Conservation (phyloP, 2,888 invertebrate species). For the Pseudococcus viburni region DNA sequence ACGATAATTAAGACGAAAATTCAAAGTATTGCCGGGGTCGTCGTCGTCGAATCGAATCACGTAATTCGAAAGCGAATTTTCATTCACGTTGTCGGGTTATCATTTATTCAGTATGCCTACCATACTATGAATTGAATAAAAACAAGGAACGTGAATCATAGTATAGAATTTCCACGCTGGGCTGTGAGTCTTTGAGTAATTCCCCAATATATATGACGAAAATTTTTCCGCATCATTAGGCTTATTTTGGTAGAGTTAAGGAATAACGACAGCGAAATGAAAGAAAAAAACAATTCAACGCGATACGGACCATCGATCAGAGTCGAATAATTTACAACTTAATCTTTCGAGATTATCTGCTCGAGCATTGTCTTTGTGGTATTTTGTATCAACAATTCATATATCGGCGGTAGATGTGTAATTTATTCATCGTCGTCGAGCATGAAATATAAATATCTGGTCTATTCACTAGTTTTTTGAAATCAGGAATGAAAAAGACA, state of each 20-base stretch:
- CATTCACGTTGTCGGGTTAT: background rate
- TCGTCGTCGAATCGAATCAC: slow-evolving; percentile 49
- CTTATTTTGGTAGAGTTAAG: slow-evolving; percentile 17
- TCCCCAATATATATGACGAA: slow-evolving; percentile 23
- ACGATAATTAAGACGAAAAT: slow-evolving; percentile 48
- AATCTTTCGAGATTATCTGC: slow-evolving; percentile 40
- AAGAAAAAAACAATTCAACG: slow-evolving; percentile 26
- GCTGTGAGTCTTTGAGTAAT: background rate
- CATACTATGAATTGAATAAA: background rate
- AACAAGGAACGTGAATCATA: background rate
- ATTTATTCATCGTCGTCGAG: background rate
- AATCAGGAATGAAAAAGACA: background rate
- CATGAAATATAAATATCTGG: background rate
- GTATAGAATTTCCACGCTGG: background rate
- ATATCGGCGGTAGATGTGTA: background rate
- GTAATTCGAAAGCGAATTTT: slow-evolving; percentile 49
- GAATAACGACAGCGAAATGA: background rate
- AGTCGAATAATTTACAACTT: slow-evolving; percentile 20
- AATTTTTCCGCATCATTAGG: slow-evolving; percentile 48
- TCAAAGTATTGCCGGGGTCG: slow-evolving; percentile 11
- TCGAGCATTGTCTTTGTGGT: slow-evolving; percentile 12
- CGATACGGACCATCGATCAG: slow-evolving; percentile 31
- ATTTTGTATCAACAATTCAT: slow-evolving; percentile 4
- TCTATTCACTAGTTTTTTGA: background rate
- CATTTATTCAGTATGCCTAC: background rate